phyloP scores from a whole-genome alignment of 2,797 vertebrate genomes.

The Oreochromis mossambicus region DNA sequence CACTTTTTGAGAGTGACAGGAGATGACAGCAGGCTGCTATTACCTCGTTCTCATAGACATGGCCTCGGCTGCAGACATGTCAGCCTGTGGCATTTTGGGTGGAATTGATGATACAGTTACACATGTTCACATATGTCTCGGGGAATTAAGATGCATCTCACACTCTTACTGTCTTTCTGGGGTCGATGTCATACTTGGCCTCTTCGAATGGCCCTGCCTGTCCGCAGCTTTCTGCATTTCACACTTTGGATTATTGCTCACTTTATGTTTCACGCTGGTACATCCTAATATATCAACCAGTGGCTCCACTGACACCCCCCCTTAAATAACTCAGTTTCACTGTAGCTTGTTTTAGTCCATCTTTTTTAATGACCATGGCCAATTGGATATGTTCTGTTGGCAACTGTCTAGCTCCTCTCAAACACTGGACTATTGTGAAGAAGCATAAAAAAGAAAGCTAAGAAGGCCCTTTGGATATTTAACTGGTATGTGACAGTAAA shows the following conservation, averaged over 20 bases:
- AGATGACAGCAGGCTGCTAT: conserved; percentile 46
- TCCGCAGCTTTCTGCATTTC: conserved; percentile 53
- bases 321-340: conserved; percentile 66
- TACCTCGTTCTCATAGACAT: conserved; percentile 16
- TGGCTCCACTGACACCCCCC: conserved; percentile 31
- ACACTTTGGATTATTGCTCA: conserved; percentile 59
- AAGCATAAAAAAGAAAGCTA: conserved; percentile 15
- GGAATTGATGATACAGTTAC: conserved; percentile 60
- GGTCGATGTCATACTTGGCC: conserved; percentile 41
- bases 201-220: conserved; percentile 38
- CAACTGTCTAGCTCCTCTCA: conserved; percentile 48
- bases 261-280: conserved; percentile 63
- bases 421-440: conserved; percentile 72
- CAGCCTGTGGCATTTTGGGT: conserved; percentile 41
- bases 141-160: conserved; percentile 54
- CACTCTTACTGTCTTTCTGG: conserved; percentile 35
- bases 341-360: conserved; percentile 69
- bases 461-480: conserved; percentile 24
- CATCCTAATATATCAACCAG: conserved; percentile 67
- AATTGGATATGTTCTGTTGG: conserved; percentile 78
- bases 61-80: conserved; percentile 26
- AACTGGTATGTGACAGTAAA: conserved; percentile 44
- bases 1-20: conserved; percentile 23
- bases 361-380: conserved; percentile 64
- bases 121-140: conserved; percentile 67